Percentiles rank a stretch among this genome's conserved stretches.
These are phyloP conservation scores for Invenusta paracnida DNA, from an alignment of 2,888 invertebrate genomes.

Conservation along the genomic window DNA sequence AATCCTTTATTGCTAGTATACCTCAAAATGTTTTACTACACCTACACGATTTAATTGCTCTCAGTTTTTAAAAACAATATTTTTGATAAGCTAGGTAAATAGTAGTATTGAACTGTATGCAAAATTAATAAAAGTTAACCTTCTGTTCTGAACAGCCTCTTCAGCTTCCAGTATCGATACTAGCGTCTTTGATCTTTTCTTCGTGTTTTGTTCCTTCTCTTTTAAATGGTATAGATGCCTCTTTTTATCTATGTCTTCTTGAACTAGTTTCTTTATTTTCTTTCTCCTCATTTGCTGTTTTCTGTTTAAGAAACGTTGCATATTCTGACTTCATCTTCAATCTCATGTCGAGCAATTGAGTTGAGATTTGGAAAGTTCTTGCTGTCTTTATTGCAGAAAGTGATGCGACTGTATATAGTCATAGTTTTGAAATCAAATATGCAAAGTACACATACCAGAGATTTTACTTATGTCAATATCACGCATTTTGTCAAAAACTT, in stretches of 20 bases:
- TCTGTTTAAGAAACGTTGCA: neutral
- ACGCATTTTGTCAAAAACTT: neutral
- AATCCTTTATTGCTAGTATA: too few species aligned
- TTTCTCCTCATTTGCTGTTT: neutral
- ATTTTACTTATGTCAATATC: neutral
- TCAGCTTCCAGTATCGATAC: neutral
- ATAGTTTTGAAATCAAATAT: neutral
- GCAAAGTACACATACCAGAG: neutral
- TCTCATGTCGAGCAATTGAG: neutral
- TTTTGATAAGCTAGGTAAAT: too few species aligned
- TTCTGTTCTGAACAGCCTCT: too few species aligned
- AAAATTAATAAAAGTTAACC: too few species aligned
- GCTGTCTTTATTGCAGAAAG: neutral
- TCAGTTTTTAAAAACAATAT: too few species aligned
- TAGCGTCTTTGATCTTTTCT: neutral
- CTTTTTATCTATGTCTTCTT: neutral
- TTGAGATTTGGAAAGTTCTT: neutral
- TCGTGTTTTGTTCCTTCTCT: neutral
- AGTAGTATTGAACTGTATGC: too few species aligned
- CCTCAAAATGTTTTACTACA: too few species aligned
- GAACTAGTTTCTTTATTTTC: neutral
- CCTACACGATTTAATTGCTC: too few species aligned
- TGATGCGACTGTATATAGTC: neutral
- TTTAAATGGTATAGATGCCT: neutral
- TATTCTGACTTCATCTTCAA: neutral